Evolutionary conservation across 2,888 invertebrate genomes (phyloP), one percentile per base, ranked within the genome.

Genomic region (Orthosia gothica): DNA sequence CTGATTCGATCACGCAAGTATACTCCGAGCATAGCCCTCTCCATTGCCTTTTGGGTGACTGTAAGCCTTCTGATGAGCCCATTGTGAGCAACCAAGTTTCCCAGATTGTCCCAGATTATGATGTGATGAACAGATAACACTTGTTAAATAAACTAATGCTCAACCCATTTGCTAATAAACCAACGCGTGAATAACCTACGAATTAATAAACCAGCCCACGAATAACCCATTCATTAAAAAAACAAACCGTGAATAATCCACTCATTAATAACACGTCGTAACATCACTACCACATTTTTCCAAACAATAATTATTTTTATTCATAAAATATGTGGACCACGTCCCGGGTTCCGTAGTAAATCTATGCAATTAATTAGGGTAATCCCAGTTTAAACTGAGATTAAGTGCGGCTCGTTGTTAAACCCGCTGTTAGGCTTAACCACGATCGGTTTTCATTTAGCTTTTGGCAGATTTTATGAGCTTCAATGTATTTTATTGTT

Each of bases 361-460:
- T 85, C 83, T 70, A 49, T 65, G 69, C 82, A 84, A 84, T 85
- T 87, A 85, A 88, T 87, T 88, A 81, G 76, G 82, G 84, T 81
- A 85, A 87, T 63, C 82, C 71, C 18, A 63, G 79, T 63, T 83
- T 81, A 66, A 74, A 73, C 72, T 61, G 63, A 69, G 76, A 76
- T 79, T 81, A 78, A 71, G 64, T 61, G 70, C 62, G 66, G 59
- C 54, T 70, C 49, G 72, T 50, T 67, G 62, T 70, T 49, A 63
- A 66, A 47, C 68, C 63, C 74, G 45, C 57, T 71, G 57, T 76
- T 57, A 57, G 81, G 61, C 32, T 70, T 65, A 59, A 54, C 76
- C 64, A 18, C 50, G 69, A 78, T 69, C 74, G 55, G 61, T 81
- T 82, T 81, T 70, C 50, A 71, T 77, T 64, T 77, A 59, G 54